A percentile compares a stretch with the other conserved stretches of the same genome.
These are phyloP conservation scores for Ichneumon xanthorius DNA, from an alignment of 2,888 invertebrate species.

Conservation along the genomic window DNA sequence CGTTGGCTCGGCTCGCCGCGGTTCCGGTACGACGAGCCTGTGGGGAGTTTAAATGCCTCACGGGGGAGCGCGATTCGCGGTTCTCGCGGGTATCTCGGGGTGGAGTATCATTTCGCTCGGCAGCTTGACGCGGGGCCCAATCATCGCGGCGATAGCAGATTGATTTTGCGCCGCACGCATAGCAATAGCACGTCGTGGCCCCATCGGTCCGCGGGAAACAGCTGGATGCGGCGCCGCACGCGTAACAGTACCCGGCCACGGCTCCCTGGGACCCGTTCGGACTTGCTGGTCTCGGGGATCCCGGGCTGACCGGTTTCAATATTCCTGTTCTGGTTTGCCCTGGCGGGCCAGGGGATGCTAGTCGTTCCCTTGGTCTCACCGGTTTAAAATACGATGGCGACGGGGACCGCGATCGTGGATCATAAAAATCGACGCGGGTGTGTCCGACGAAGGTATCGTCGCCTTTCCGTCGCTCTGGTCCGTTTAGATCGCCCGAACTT, in stretches of 20 bases:
- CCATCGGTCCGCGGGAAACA: neutral
- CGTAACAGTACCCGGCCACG: neutral
- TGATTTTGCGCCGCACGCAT: neutral
- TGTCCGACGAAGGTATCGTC: neutral
- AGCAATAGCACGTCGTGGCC: neutral
- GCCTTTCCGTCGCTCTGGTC: accelerated
- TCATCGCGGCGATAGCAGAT: neutral
- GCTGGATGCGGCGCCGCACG: neutral
- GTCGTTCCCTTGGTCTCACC: neutral
- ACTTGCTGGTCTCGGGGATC: neutral
- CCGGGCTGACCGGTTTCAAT: neutral
- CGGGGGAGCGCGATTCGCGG: no score
- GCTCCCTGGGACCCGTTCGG: neutral
- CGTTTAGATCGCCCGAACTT: no score
- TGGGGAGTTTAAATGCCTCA: no score
- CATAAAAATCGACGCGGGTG: neutral
- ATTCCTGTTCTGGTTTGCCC: neutral
- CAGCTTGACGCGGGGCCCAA: neutral
- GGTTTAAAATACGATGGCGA: neutral
- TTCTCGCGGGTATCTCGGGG: no score
- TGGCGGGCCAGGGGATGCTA: neutral
- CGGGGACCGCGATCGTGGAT: neutral
- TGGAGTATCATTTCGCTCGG: no score
- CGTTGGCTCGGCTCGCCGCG: no score
- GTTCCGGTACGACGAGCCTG: no score